phyloP scores from a whole-genome alignment of 92 coral and sea anemone species.

The Zoanthus gigantus region DNA sequence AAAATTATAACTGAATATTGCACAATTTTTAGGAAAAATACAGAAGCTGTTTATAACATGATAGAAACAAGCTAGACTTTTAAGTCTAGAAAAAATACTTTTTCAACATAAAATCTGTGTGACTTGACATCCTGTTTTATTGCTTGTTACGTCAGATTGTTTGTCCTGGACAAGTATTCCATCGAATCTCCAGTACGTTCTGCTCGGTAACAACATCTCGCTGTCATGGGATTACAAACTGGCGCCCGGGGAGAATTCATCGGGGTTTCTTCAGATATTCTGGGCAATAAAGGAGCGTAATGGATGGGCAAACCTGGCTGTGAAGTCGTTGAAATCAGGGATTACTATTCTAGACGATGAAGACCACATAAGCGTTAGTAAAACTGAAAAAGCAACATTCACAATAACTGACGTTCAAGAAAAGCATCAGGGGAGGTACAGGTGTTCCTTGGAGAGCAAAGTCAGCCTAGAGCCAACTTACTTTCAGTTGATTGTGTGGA shows the following conservation, averaged over 20 bases:
- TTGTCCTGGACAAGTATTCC: constrained; percentile 68
- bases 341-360: constrained; percentile 55
- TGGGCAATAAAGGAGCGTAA: constrained; percentile 55
- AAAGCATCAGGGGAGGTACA: constrained; percentile 64
- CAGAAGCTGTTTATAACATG: neutral
- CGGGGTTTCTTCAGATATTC: constrained; percentile 63
- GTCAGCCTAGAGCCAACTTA: constrained; percentile 70
- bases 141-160: constrained; percentile 28
- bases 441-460: constrained; percentile 69
- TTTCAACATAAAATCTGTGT: neutral
- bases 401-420: constrained; percentile 57
- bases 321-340: constrained; percentile 61
- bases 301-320: constrained; percentile 64
- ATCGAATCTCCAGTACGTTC: constrained; percentile 36
- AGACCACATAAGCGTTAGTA: constrained; percentile 48
- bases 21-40: neutral
- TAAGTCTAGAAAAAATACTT: neutral
- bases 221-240: constrained; percentile 65
- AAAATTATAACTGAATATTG: neutral
- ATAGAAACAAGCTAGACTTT: neutral
- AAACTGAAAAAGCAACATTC: constrained; percentile 56
- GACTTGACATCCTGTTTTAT: neutral
- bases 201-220: constrained; percentile 60
- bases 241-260: constrained; percentile 56
- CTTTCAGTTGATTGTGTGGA: constrained; percentile 58